Evolutionary conservation across 2,888 invertebrate genomes (phyloP), one percentile per base, ranked within the genome.

Genomic region (Tillus elongatus): DNA sequence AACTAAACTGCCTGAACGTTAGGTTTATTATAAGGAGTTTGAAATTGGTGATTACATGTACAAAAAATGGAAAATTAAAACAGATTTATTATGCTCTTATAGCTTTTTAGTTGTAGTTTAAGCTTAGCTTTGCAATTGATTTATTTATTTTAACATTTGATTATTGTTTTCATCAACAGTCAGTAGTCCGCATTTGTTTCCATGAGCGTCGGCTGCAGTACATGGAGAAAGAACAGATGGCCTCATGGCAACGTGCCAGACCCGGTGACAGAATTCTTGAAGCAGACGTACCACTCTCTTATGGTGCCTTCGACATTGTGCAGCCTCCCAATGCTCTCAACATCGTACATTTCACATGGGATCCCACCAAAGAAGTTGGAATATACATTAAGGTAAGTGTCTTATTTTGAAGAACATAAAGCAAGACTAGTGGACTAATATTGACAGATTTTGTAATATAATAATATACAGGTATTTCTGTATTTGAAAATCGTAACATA

Each of bases 141-240:
- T 19, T n/a, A n/a, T 19, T 19, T n/a, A n/a, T n/a, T 24, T 14
- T 35, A n/a, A n/a, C n/a, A n/a, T n/a, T 26, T 16, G 19, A 30
- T 19, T 35, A 27, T 35, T 16, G 8, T 42, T 41, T 36, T 36
- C 36, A 54, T 52, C 60, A 67, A 32, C 68, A 84, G 87, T 90
- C 90, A 46, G 75, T 90, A 9, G 82, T 95, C 46, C 82, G 90
- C 51, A 86, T 96, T 38, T 89, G 92, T 56, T 96, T 96, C 70
- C 95, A 96, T 67, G 96, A 96, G 67, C 79, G 95, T 33, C 80
- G 95, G 1, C 71, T 96, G 37, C 96, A 95, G 64, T 96, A 89
- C 61, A 92, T 89, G 74, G 95, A 95, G 67, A 76, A 83, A 38
- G 93, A 96, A 54, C 92, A 95, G 67, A 87, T 96, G 66, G 75